phyloP scores from a whole-genome alignment of 2,888 invertebrate species.

The Temnothorax unifasciatus region DNA sequence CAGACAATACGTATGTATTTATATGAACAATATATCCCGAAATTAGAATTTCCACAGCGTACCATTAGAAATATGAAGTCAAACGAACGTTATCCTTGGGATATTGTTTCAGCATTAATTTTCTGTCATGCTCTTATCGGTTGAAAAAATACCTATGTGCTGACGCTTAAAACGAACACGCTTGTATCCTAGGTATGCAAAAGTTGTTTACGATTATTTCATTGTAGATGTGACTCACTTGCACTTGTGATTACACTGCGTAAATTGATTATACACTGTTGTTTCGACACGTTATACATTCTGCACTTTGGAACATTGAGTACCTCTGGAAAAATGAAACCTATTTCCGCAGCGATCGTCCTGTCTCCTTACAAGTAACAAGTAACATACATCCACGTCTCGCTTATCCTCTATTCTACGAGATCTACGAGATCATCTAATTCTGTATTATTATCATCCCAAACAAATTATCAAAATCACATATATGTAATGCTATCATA shows the following conservation, averaged over 20 bases:
- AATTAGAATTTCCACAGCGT: constrained; percentile 3
- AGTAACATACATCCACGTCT: constrained; percentile 7
- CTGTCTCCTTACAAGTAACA: not conserved
- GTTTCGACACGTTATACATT: constrained; percentile 22
- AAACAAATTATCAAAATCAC: constrained; percentile 3
- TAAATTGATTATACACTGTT: not conserved
- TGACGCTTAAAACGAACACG: constrained; percentile 12
- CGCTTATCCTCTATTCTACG: not conserved
- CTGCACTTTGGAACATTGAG: constrained; percentile 24
- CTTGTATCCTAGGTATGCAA: constrained; percentile 9
- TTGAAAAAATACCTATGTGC: constrained; percentile 7
- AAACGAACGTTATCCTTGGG: not conserved
- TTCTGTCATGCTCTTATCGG: not conserved
- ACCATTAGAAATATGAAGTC: not conserved
- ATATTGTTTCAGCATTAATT: not conserved
- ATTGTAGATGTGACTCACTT: constrained; percentile 7
- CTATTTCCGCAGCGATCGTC: not conserved
- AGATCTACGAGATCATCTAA: not conserved
- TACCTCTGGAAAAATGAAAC: constrained; percentile 1
- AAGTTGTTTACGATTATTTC: constrained; percentile 12
- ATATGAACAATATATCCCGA: not conserved
- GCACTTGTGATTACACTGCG: not conserved
- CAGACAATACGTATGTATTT: not conserved
- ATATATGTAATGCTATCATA: not conserved
- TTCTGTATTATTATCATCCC: not conserved